Evolutionary conservation across 2,113 vertebrate genomes (phyloP), one percentile per base, ranked within the genome.

Genomic region (Rhinoderma darwinii): DNA sequence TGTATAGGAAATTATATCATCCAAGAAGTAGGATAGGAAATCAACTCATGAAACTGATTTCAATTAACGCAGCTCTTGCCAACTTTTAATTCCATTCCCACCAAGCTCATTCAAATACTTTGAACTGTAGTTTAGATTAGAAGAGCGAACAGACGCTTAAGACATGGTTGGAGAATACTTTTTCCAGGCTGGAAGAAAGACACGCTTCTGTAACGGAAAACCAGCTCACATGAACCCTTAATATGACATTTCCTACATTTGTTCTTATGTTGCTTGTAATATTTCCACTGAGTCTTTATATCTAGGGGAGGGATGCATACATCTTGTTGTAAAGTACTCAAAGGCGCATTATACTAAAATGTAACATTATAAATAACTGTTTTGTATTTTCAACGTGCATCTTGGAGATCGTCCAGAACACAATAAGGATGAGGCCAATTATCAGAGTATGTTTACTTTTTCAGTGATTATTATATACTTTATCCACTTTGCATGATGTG

Each of bases 1-100:
- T 92, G 93, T 91, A 94, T 92, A 95, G 95, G 95, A 96, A 95
- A 95, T 96, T 91, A 96, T 93, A 93, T 95, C 95, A 96, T 93
- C 91, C 89, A 90, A 92, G 90, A 94, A 90, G 92, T 92, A 93
- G 93, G 91, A 92, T 89, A 94, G 92, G 92, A 93, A 94, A 92
- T 93, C 92, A 90, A 90, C 94, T 93, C 93, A 92, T 92, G 90
- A 94, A 93, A 96, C 92, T 94, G 94, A 96, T 94, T 95, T 95
- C 94, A 94, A 94, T 94, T 94, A 94, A 88, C 92, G 89, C 61
- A 83, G 91, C 50, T 89, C 90, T 91, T 92, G 94, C 95, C 95
- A 96, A 95, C 91, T 94, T 89, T 91, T 93, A 93, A 94, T 93
- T 95, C 93, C 94, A 95, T 94, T 95, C 93, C 95, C 93, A 94